Base-by-base conservation (phyloP, 2,797 vertebrate species). In the Channallabes apus region DNA sequence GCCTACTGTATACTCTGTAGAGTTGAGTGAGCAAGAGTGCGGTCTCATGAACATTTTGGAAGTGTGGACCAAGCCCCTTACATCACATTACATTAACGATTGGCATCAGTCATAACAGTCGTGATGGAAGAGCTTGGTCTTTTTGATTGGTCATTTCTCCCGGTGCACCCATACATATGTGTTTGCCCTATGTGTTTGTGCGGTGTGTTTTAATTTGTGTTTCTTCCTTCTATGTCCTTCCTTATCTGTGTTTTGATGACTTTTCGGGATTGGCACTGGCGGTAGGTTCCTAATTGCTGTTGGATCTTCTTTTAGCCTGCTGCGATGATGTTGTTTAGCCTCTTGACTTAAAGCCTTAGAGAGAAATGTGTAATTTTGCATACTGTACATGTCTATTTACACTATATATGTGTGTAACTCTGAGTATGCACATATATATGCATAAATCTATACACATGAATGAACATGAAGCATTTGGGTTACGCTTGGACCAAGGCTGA, bases 221-320 rank as follows among this genome's bases (percentile, higher is more conserved):
- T 97, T 99, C 96, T 99, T 97, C 98, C 98, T 98, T 98, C 96
- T 97, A 95, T 99, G 97, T 99, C 96, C 97, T 83, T 97, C 95
- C 97, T 97, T 98, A 96, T 98, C 97, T 98, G 92, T 99, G 96
- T 99, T 99, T 92, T 99, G 97, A 98, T 99, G 98, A 99, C 98
- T 98, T 95, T 98, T 96, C 98, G 97, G 98, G 97, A 99, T 96
- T 97, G 95, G 97, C 96, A 95, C 95, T 97, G 96, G 97, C 97
- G 98, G 98, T 99, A 99, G 98, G 98, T 99, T 97, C 95, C 93
- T 91, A 92, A 96, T 97, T 96, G 95, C 95, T 97, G 93, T 96
- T 96, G 96, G 96, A 96, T 94, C 90, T 94, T 95, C 93, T 94
- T 51, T 94, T 96, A 94, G 95, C 95, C 94, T 96, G 95, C 95